A percentile compares a stretch with the other conserved stretches of the same genome.
Evolutionary conservation across 2,113 vertebrate species (phyloP).

Genomic region (Alectura lathami): DNA sequence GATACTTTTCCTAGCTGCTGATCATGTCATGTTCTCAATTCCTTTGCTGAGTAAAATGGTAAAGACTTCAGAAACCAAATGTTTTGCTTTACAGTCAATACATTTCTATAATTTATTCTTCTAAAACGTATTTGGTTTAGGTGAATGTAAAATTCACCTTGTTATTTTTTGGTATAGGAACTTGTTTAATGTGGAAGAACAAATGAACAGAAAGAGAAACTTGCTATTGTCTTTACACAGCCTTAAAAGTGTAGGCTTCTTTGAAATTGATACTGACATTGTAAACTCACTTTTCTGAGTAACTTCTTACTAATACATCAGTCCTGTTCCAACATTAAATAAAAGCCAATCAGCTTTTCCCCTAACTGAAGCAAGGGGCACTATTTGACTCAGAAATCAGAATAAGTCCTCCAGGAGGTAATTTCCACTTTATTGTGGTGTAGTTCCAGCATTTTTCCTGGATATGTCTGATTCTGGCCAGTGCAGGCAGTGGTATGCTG

Average conservation of each 20-base stretch:
- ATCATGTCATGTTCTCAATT: slow-evolving; percentile 21
- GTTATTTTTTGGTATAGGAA: background rate
- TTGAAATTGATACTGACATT: background rate
- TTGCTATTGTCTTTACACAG: background rate
- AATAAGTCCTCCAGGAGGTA: background rate
- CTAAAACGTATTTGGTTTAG: background rate
- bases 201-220: background rate
- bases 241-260: background rate
- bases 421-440: background rate
- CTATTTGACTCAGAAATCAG: background rate
- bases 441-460: background rate
- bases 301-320: background rate
- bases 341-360: background rate
- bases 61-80: background rate
- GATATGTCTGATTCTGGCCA: background rate
- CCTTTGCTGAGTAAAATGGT: background rate
- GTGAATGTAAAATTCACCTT: background rate
- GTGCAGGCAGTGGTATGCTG: background rate
- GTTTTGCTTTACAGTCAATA: background rate
- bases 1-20: background rate
- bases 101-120: background rate
- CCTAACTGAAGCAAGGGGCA: background rate
- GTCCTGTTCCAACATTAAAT: background rate
- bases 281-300: background rate
- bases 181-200: background rate